These are phyloP conservation scores for Pomacea canaliculata DNA, from an alignment of 2,888 invertebrate genomes.

Conservation along the genomic window DNA sequence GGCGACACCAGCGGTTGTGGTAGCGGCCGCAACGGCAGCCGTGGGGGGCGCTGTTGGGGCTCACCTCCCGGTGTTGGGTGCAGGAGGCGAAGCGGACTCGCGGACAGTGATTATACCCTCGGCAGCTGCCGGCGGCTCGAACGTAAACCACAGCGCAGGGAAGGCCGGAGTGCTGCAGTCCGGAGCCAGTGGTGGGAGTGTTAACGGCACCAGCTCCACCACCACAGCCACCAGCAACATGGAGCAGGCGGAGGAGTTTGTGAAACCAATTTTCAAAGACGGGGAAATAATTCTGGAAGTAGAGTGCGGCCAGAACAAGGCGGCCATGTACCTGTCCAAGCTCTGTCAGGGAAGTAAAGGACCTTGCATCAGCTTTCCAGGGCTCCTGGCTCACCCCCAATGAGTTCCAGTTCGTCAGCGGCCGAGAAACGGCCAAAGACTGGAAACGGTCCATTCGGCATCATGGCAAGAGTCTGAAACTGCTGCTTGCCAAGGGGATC, in stretches of 20 bases:
- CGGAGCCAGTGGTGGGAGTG: background rate
- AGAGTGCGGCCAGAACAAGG: conserved; percentile 67
- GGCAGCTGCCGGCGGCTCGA: conserved; percentile 19
- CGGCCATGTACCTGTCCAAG: conserved; percentile 65
- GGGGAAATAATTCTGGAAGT: conserved; percentile 66
- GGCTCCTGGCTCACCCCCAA: conserved; percentile 71
- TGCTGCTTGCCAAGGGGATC: conserved; percentile 69
- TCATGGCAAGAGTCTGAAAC: conserved; percentile 70
- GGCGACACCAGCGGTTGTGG: conserved; percentile 18
- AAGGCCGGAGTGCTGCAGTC: background rate
- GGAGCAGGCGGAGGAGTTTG: conserved; percentile 37
- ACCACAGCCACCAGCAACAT: conserved; percentile 1
- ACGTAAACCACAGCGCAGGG: conserved; percentile 3
- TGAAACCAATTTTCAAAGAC: conserved; percentile 44
- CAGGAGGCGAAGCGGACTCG: conserved; percentile 14
- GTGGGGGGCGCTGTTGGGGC: conserved; percentile 19
- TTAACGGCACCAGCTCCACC: background rate
- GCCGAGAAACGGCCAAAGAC: conserved; percentile 71
- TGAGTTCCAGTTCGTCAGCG: conserved; percentile 71
- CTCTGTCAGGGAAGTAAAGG: conserved; percentile 71
- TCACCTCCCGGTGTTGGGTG: background rate
- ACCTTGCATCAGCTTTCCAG: conserved; percentile 69
- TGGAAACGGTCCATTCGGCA: conserved; percentile 71
- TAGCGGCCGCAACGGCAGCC: background rate
- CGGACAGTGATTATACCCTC: conserved; percentile 11